Evolutionary conservation across 2,113 vertebrate genomes (phyloP).

Genomic region (Sturnira hondurensis): DNA sequence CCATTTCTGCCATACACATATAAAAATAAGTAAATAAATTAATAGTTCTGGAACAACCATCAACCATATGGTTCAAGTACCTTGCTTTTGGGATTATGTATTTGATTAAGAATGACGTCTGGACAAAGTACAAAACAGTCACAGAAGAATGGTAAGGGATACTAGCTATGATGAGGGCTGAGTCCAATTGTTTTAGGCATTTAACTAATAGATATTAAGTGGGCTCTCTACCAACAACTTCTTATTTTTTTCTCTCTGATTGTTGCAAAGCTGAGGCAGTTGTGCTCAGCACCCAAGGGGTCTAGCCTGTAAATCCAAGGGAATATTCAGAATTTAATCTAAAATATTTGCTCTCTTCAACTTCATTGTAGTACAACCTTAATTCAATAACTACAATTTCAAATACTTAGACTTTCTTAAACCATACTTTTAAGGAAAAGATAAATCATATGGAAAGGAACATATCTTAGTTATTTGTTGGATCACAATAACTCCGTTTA

Average conservation of each 20-base stretch:
- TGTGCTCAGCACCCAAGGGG: neutral
- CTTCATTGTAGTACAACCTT: neutral
- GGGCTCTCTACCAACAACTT: neutral
- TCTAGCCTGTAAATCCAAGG: neutral
- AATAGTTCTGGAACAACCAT: constrained; percentile 2
- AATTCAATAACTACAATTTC: neutral
- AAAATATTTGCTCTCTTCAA: constrained; percentile 10
- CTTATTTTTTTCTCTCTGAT: neutral
- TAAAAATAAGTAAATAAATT: constrained; percentile 42
- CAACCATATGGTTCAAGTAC: constrained; percentile 11
- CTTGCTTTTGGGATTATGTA: constrained; percentile 22
- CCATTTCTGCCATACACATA: neutral
- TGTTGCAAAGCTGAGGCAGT: neutral
- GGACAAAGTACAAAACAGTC: neutral
- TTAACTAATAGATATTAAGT: neutral
- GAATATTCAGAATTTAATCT: neutral
- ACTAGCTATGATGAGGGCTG: neutral
- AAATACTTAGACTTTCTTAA: neutral
- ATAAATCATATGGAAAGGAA: neutral
- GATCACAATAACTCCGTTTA: neutral
- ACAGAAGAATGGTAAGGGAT: neutral
- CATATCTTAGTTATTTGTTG: neutral
- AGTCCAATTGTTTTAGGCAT: neutral
- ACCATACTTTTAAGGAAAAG: neutral
- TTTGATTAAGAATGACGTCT: constrained; percentile 46